A percentile compares a stretch with the other conserved stretches of the same genome.
Evolutionary conservation across 2,888 invertebrate species (phyloP).

Genomic region (Nephrocerus scutellatus): DNA sequence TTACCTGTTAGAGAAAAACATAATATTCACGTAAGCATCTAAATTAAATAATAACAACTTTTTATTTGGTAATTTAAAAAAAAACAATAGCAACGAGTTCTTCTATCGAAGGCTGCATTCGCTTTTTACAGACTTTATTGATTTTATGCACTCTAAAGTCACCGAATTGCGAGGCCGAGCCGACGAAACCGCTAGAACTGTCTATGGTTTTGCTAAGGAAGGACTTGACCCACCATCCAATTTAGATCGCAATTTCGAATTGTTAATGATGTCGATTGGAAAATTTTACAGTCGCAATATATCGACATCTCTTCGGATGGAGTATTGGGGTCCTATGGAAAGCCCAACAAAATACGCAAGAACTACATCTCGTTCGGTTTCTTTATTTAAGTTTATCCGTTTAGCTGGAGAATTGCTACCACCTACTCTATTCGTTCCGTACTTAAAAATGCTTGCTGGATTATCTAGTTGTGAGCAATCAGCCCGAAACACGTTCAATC

Average conservation of each 20-base stretch:
- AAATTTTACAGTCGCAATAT: conserved; percentile 72
- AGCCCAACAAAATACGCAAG: conserved; percentile 26
- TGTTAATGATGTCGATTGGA: conserved; percentile 70
- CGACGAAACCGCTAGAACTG: conserved; percentile 79
- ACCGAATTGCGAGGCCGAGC: conserved; percentile 75
- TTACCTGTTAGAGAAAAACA: conserved; percentile 61
- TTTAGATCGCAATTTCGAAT: conserved; percentile 72
- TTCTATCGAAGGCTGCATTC: conserved; percentile 76
- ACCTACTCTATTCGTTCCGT: conserved; percentile 75
- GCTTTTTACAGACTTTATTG: conserved; percentile 84
- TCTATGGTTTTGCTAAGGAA: conserved; percentile 66
- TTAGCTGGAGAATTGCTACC: conserved; percentile 81
- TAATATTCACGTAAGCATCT: conserved; percentile 53
- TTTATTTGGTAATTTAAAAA: not conserved
- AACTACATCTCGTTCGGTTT: conserved; percentile 61
- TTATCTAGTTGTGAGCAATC: conserved; percentile 69
- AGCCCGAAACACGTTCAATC: conserved; percentile 70
- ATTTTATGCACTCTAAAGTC: conserved; percentile 83
- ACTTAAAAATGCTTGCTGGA: conserved; percentile 78
- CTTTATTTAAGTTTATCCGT: conserved; percentile 84
- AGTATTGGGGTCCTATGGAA: conserved; percentile 64
- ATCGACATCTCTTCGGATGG: conserved; percentile 62
- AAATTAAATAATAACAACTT: too few relatives aligned
- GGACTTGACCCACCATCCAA: conserved; percentile 69
- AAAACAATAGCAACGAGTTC: conserved; percentile 58